Evolutionary conservation across 92 coral and sea anemone genomes (phyloP).

Genomic region (Muricea muricata): DNA sequence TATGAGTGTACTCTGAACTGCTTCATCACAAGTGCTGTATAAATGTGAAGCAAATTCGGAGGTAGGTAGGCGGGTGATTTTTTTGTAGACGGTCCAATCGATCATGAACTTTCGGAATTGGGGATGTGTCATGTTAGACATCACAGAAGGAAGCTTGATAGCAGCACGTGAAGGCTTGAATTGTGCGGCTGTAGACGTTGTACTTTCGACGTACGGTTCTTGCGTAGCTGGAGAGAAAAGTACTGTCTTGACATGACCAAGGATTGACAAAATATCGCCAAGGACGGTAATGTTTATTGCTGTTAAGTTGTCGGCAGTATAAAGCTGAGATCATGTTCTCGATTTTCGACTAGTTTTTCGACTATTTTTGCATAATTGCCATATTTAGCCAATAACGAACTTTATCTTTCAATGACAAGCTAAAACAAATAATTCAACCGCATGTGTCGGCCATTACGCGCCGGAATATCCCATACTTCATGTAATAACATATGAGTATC

Average conservation of each 20-base stretch:
- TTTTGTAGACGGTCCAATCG: conserved; percentile 16
- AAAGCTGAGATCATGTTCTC: background rate
- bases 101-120: conserved; percentile 8
- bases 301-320: background rate
- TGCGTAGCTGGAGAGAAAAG: background rate
- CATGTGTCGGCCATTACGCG: too few species aligned
- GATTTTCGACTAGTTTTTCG: background rate
- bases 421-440: too few species aligned
- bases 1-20: conserved; percentile 16
- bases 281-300: background rate
- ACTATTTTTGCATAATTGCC: too few species aligned
- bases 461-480: too few species aligned
- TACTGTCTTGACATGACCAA: background rate
- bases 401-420: too few species aligned
- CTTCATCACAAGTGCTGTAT: conserved; percentile 26
- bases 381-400: too few species aligned
- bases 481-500: too few species aligned
- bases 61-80: conserved; percentile 17
- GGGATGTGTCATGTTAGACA: background rate
- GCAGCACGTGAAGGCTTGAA: conserved; percentile 5
- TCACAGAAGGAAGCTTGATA: conserved; percentile 17
- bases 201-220: conserved; percentile 3
- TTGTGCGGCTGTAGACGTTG: background rate
- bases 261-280: background rate
- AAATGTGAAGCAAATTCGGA: conserved; percentile 3